Conservation (phyloP, 2,888 invertebrate genomes). For the Argyresthia goedartella region DNA sequence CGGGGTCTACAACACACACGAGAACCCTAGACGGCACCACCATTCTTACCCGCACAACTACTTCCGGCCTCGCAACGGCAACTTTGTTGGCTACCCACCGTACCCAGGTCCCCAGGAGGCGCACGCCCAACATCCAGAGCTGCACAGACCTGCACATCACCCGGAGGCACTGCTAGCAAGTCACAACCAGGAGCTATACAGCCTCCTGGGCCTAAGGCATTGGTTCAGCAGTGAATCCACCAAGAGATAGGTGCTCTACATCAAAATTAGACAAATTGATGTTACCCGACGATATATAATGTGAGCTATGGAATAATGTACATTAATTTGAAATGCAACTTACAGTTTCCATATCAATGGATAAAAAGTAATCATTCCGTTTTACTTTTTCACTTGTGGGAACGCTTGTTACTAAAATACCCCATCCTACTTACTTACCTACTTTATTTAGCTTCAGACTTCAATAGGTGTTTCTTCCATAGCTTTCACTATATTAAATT, state of each 20-base stretch:
- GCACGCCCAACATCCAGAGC: conserved; percentile 34
- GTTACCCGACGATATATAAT: conserved; percentile 68
- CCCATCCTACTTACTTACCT: too few species aligned
- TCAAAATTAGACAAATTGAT: conserved; percentile 49
- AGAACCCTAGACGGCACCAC: conserved; percentile 56
- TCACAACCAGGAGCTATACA: conserved; percentile 54
- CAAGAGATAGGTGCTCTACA: conserved; percentile 52
- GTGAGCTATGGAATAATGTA: conserved; percentile 50
- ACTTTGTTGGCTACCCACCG: conserved; percentile 17
- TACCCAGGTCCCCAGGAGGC: conserved; percentile 31
- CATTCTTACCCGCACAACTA: conserved; percentile 51
- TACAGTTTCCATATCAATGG: background rate
- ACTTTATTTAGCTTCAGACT: too few species aligned
- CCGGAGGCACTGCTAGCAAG: conserved; percentile 22
- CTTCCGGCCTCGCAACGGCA: conserved; percentile 35
- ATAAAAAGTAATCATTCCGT: background rate
- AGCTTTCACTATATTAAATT: conserved; percentile 66
- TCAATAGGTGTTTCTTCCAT: conserved; percentile 27
- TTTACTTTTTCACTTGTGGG: background rate
- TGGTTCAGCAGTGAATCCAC: conserved; percentile 63
- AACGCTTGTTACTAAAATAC: background rate
- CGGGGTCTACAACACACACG: conserved; percentile 46
- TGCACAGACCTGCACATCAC: too few species aligned
- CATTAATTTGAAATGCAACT: conserved; percentile 5
- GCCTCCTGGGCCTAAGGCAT: conserved; percentile 55